Percentiles rank a stretch among this genome's conserved stretches.
Evolutionary conservation across 2,113 vertebrate genomes (phyloP).

Genomic region (Erythrocercus mccallii): DNA sequence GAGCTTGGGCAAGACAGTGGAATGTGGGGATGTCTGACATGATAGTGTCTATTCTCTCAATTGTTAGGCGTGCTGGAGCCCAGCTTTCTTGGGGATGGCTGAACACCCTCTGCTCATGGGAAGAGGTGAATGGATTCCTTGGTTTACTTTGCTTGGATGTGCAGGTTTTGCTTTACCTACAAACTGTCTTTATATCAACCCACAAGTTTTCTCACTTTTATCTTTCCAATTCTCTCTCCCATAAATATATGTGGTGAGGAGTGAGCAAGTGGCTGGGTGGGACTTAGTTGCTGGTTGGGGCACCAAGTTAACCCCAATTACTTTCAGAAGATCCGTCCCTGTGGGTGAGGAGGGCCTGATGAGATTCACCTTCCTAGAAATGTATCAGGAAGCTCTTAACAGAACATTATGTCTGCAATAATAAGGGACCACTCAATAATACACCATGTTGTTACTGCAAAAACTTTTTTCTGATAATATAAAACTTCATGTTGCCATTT

Average conservation of each 20-base stretch:
- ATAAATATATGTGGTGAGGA: too few species aligned
- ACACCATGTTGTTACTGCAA: not conserved
- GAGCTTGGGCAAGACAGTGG: not conserved
- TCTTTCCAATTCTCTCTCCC: not conserved
- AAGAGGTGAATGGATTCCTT: not conserved
- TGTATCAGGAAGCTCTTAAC: not conserved
- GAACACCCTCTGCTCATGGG: not conserved
- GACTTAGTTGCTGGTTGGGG: not conserved
- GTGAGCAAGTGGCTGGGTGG: rapidly evolving
- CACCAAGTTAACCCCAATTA: not conserved
- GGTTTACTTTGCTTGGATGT: not conserved
- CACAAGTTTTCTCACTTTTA: not conserved
- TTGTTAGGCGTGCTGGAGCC: not conserved
- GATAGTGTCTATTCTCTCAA: not conserved
- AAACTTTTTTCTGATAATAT: not conserved
- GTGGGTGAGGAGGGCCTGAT: not conserved
- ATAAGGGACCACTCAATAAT: not conserved
- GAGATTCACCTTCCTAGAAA: not conserved
- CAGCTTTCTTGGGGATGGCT: not conserved
- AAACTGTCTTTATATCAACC: not conserved
- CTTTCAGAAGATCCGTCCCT: not conserved
- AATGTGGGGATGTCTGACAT: not conserved
- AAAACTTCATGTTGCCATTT: not conserved
- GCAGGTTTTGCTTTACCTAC: not conserved
- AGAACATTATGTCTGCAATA: not conserved